Conservation (phyloP, 2,888 invertebrate genomes). For the Uropetala carovei region DNA sequence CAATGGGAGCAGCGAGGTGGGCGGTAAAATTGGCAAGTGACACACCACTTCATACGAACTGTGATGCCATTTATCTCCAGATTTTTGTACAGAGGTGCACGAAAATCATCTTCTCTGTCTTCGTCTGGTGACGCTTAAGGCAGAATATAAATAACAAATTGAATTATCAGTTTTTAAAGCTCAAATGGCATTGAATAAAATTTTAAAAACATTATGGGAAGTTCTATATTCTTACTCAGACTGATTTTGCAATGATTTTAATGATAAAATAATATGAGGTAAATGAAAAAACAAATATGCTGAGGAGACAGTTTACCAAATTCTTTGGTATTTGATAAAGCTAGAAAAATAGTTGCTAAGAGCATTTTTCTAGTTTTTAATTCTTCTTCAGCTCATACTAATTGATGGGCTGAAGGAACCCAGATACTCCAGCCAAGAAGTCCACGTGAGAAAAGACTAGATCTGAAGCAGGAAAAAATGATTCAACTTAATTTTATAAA, state of each 20-base stretch:
- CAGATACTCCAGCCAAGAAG: too few relatives aligned
- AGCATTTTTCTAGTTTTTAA: too few relatives aligned
- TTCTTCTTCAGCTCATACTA: too few relatives aligned
- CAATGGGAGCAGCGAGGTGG: conserved; percentile 99
- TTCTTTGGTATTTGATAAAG: too few relatives aligned
- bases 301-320: too few relatives aligned
- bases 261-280: too few relatives aligned
- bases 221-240: neutral
- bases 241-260: neutral
- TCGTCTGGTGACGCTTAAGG: conserved; percentile 93
- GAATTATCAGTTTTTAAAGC: neutral
- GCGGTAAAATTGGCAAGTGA: conserved; percentile 99
- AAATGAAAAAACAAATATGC: too few relatives aligned
- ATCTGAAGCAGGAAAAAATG: too few relatives aligned
- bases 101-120: conserved; percentile 97
- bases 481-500: too few relatives aligned
- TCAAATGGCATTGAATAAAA: neutral
- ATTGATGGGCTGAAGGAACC: too few relatives aligned
- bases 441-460: too few relatives aligned
- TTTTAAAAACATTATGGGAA: neutral
- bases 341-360: too few relatives aligned
- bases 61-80: conserved; percentile 99
- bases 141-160: neutral
- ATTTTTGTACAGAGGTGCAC: conserved; percentile 96
- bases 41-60: conserved; percentile 99